Evolutionary conservation across 2,797 vertebrate species (phyloP), one percentile per base, ranked within the genome.

Genomic region (Smutsia gigantea): DNA sequence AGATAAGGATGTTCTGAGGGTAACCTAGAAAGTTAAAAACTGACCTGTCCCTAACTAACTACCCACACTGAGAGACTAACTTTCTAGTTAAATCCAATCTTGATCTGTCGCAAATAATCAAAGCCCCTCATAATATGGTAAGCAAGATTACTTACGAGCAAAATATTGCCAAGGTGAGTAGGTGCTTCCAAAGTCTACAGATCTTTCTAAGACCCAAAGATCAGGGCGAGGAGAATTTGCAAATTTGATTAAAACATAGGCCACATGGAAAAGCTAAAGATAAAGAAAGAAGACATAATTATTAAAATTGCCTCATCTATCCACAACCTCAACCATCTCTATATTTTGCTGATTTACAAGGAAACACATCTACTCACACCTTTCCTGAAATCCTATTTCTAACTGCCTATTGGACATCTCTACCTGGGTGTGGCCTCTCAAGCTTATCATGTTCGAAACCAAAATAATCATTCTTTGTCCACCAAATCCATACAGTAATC

Each of bases 161-260:
- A 99, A 99, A 98, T 99, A 99, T 93, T 99, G 99, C 99, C 99
- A 99, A 3, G 99, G 99, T 27, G 68, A 98, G 92, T 99, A 99
- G 71, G 99, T 99, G 94, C 93, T 99, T 96, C 99, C 99, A 61
- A 99, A 99, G 97, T 99, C 99, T 91, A 99, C 98, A 0, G 99
- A 99, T 95, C 98, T 99, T 98, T 99, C 99, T 96, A 99, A 98
- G 72, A 99, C 98, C 99, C 99, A 99, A 95, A 99, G 99, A 98
- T 99, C 99, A 97, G 99, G 99, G 66, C 99, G 99, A 96, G 99
- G 99, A 96, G 99, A 99, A 97, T 99, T 99, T 74, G 99, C 99
- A 98, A 99, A 99, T 98, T 99, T 99, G 98, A 99, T 99, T 97
- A 99, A 99, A 97, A 99, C 82, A 59, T 99, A 99, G 4, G 99